phyloP scores from a whole-genome alignment of 2,113 vertebrate genomes.

The Mormoops blainvillei region DNA sequence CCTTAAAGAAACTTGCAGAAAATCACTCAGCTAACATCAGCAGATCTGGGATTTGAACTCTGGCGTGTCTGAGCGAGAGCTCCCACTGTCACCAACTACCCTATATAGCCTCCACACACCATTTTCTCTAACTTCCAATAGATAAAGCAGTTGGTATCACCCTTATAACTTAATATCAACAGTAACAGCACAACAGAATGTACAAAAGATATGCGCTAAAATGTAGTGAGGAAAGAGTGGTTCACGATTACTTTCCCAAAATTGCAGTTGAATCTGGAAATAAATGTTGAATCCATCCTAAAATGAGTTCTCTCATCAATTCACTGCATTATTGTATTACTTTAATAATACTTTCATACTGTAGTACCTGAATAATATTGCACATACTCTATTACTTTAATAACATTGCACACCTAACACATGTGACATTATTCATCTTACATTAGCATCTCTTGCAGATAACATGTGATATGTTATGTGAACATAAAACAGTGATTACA shows the following conservation, averaged over 20 bases:
- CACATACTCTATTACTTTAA: background rate
- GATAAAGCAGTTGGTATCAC: background rate
- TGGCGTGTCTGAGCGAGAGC: background rate
- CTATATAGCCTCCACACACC: background rate
- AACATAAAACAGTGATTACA: constrained; percentile 37
- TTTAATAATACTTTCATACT: background rate
- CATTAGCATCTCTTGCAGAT: background rate
- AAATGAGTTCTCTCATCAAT: background rate
- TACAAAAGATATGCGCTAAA: background rate
- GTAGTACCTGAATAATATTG: background rate
- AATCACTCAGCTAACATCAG: background rate
- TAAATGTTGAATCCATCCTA: background rate
- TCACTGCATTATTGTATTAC: background rate
- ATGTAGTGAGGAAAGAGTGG: background rate
- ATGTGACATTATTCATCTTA: background rate
- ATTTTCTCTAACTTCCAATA: background rate
- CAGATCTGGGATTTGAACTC: background rate
- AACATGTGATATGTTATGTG: background rate
- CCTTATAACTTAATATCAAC: background rate
- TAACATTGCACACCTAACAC: background rate
- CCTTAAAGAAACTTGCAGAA: background rate
- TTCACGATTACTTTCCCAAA: background rate
- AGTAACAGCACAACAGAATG: background rate
- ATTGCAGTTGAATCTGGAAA: background rate
- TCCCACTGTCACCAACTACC: background rate